These are phyloP conservation scores for Drosophila parabipectinata DNA, from an alignment of 1,140 invertebrate genomes.

Conservation along the genomic window DNA sequence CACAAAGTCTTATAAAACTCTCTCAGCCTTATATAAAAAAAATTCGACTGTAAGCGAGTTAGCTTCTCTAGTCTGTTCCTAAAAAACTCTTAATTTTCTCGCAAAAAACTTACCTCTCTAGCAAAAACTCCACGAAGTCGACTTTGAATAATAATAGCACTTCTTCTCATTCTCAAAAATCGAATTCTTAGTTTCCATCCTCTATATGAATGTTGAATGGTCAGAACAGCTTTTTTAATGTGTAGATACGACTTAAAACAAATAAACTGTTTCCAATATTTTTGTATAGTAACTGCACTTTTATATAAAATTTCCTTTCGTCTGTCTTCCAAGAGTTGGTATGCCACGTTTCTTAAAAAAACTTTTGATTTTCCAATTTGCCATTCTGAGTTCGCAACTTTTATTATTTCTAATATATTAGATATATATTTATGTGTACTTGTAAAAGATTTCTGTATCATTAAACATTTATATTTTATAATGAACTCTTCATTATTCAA, in stretches of 20 bases:
- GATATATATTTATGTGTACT: constrained; percentile 49
- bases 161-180: constrained; percentile 92
- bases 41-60: too few species aligned
- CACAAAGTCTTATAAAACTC: too few species aligned
- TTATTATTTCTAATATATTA: constrained; percentile 86
- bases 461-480: constrained; percentile 84
- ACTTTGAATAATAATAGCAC: constrained; percentile 95
- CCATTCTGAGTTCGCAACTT: constrained; percentile 91
- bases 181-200: constrained; percentile 93
- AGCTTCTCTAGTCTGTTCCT: too few species aligned
- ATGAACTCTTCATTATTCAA: constrained; percentile 91
- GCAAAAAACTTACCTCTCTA: constrained; percentile 86
- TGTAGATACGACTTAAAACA: constrained; percentile 85
- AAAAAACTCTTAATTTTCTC: background rate
- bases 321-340: constrained; percentile 94
- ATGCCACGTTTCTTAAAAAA: constrained; percentile 92
- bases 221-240: constrained; percentile 87
- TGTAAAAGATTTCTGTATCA: constrained; percentile 52
- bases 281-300: constrained; percentile 92
- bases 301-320: constrained; percentile 88
- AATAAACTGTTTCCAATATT: constrained; percentile 88
- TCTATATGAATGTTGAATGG: constrained; percentile 93
- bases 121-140: constrained; percentile 95
- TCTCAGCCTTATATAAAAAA: too few species aligned
- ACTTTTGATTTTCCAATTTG: constrained; percentile 96